These are phyloP conservation scores for Anseranas semipalmata DNA, from an alignment of 2,113 vertebrate genomes.

Conservation along the genomic window DNA sequence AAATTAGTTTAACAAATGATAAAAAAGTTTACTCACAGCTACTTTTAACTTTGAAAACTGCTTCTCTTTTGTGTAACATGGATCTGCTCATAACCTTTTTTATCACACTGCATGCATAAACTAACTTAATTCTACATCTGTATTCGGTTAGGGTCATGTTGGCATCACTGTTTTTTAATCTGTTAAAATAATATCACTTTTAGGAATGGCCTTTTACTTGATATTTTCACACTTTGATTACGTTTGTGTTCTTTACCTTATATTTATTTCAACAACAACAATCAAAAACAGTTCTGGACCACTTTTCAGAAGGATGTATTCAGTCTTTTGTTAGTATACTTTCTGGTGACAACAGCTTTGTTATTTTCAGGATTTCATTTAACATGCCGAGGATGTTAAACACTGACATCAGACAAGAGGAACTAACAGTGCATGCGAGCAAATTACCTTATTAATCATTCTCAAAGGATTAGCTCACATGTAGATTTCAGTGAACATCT, in stretches of 20 bases:
- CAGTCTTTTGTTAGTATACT: background rate
- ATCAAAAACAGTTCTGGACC: background rate
- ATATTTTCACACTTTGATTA: background rate
- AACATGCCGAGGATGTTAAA: slow-evolving; percentile 1
- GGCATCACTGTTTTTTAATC: background rate
- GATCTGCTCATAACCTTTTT: background rate
- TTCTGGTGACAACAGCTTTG: background rate
- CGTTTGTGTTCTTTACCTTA: background rate
- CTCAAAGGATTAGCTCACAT: background rate
- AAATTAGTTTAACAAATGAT: background rate
- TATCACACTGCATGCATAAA: background rate
- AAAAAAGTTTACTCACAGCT: background rate
- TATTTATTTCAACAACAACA: background rate
- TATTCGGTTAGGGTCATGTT: background rate
- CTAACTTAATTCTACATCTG: background rate
- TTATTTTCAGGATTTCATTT: slow-evolving; percentile 5
- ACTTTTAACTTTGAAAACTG: background rate
- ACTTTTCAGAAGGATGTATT: background rate
- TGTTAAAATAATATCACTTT: background rate
- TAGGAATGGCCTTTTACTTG: background rate
- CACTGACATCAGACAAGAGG: background rate
- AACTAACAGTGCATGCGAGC: background rate
- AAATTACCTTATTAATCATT: slow-evolving; percentile 17
- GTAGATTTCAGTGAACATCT: background rate
- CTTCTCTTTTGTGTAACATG: background rate